These are phyloP conservation scores for Cephus sareptanus DNA, from an alignment of 2,888 invertebrate genomes.

Conservation along the genomic window DNA sequence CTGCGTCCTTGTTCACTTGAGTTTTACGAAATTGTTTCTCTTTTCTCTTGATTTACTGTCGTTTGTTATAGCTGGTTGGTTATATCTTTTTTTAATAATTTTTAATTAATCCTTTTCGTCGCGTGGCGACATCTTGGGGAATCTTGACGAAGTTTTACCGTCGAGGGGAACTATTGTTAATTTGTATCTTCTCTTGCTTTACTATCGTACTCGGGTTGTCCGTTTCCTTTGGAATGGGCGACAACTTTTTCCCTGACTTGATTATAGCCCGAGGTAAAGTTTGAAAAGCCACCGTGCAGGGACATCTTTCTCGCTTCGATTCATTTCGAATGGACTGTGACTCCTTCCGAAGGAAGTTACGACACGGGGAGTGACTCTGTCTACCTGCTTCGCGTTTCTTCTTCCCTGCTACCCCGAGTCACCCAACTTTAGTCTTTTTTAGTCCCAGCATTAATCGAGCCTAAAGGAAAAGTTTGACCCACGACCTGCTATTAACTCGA, in stretches of 20 bases:
- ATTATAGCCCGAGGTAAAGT: neutral
- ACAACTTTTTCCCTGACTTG: slow-evolving; percentile 18
- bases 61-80: neutral
- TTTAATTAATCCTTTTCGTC: neutral
- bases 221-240: slow-evolving; percentile 8
- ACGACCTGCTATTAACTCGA: neutral
- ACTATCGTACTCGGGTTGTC: neutral
- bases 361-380: neutral
- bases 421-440: neutral
- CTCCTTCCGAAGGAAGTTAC: neutral
- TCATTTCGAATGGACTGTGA: neutral
- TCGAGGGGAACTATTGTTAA: neutral
- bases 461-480: neutral
- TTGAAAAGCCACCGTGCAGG: slow-evolving; percentile 4
- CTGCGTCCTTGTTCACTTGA: neutral
- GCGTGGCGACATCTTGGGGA: neutral
- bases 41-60: neutral
- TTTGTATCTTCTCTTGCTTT: neutral
- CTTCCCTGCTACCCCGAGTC: neutral
- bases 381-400: neutral
- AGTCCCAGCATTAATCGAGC: neutral
- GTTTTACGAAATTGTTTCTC: neutral
- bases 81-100: neutral
- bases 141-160: neutral
- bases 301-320: neutral